These are phyloP conservation scores for Nixonia krombeini DNA, from an alignment of 1,140 invertebrate species.

Conservation along the genomic window DNA sequence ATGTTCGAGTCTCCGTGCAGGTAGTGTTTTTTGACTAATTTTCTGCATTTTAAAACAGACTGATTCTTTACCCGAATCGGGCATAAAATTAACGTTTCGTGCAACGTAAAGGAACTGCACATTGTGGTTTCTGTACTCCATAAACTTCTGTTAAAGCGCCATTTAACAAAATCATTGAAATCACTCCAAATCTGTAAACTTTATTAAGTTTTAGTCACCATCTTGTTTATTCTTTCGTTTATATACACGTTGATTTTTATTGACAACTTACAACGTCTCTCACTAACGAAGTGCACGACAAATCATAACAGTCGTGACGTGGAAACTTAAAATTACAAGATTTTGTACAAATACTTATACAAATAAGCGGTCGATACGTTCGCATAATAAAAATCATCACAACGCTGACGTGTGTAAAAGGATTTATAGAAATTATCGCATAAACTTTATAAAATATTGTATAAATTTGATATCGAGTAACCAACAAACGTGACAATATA, in stretches of 20 bases:
- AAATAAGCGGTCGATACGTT: not conserved
- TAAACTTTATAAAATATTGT: not conserved
- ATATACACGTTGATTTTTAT: no score
- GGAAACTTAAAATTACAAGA: not conserved
- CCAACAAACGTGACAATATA: not conserved
- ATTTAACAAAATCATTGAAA: not conserved
- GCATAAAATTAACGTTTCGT: not conserved
- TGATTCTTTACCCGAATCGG: not conserved
- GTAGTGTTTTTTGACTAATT: not conserved
- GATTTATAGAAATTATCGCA: no score
- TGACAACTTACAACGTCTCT: no score
- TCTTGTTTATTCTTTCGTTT: no score
- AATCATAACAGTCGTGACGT: not conserved
- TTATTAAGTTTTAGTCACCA: no score
- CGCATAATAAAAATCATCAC: no score
- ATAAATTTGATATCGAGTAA: not conserved
- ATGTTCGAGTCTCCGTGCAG: not conserved
- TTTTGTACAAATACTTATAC: not conserved
- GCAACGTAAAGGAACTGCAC: not conserved
- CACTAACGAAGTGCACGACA: not conserved
- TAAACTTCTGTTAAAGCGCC: no score
- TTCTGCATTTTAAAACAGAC: slow-evolving; percentile 1
- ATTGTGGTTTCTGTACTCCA: no score
- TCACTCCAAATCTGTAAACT: not conserved
- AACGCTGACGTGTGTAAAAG: no score